Evolutionary conservation across 2,113 vertebrate species (phyloP).

Genomic region (Danionella cerebrum): DNA sequence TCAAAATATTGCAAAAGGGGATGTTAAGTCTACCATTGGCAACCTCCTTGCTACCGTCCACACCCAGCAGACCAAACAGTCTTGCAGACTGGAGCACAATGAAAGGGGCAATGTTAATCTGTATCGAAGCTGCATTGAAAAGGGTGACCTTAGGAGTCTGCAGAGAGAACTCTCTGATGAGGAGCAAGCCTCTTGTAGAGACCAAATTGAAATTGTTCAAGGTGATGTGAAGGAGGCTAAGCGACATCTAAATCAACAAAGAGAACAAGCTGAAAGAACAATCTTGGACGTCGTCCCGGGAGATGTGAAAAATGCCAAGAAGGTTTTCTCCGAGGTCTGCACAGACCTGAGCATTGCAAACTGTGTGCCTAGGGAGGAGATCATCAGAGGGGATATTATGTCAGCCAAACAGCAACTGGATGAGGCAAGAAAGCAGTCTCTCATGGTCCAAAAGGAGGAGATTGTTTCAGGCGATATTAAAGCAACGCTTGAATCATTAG

Average conservation of each 20-base stretch:
- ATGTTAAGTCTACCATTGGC: conserved; percentile 78
- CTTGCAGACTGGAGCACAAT: conserved; percentile 48
- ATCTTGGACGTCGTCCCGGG: conserved; percentile 64
- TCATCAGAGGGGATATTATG: conserved; percentile 54
- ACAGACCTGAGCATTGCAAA: conserved; percentile 41
- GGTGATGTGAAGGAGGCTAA: conserved; percentile 52
- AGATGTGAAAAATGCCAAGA: conserved; percentile 65
- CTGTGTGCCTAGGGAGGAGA: conserved; percentile 54
- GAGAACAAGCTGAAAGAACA: conserved; percentile 55
- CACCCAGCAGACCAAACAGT: conserved; percentile 47
- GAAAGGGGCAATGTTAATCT: conserved; percentile 80
- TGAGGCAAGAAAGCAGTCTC: conserved; percentile 47
- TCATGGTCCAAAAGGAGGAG: conserved; percentile 62
- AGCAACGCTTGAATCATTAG: conserved; percentile 64
- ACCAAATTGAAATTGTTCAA: conserved; percentile 50
- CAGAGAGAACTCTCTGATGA: conserved; percentile 66
- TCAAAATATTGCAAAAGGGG: conserved; percentile 61
- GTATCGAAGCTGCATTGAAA: conserved; percentile 84
- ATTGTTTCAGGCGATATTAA: conserved; percentile 62
- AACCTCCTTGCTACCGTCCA: conserved; percentile 63
- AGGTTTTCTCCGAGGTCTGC: conserved; percentile 57
- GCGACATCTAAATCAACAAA: conserved; percentile 54
- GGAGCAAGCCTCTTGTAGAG: conserved; percentile 43
- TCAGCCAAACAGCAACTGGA: conserved; percentile 57
- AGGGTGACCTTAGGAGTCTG: conserved; percentile 78